Evolutionary conservation across 2,113 vertebrate genomes (phyloP), one percentile per base, ranked within the genome.

Genomic region (Coptodon rendalli): DNA sequence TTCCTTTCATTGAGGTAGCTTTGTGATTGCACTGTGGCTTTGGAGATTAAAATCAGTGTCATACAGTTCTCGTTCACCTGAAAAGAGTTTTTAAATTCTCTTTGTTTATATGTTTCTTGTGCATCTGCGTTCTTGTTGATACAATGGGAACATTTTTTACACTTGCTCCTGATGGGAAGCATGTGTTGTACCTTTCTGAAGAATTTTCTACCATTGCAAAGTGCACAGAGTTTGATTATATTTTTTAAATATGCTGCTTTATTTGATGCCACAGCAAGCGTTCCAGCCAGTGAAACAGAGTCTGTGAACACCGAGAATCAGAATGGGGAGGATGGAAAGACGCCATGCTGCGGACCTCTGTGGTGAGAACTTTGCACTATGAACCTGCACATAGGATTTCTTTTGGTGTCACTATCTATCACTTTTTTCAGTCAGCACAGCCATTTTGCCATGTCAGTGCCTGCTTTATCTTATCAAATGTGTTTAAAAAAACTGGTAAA

Each of bases 241-340:
- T 50, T 12, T 82, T 59, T 66, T 61, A 2, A 87, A 87, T 90
- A 86, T 50, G 73, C 10, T 87, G 79, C 84, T 89, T 83, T 91
- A 8, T 97, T 86, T 96, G 83, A 92, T 83, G 93, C 93, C 79
- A 90, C 97, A 99, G 98, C 98, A 86, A 99, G 98, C 84, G 97
- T 98, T 95, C 98, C 98, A 27, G 97, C 97, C 81, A 99, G 98
- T 1, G 98, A 99, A 94, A 98, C 98, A 0, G 99, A 99, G 73
- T 99, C 99, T 0, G 98, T 98, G 86, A 99, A 98, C 93, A 98
- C 98, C 0, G 99, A 99, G 93, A 98, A 98, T 3, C 98, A 97
- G 59, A 97, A 97, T 3, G 97, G 96, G 3, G 98, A 98, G 90
- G 97, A 97, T 12, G 98, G 98, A 91, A 97, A 94, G 89, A 93